A percentile compares a stretch with the other conserved stretches of the same genome.
phyloP scores from a whole-genome alignment of 2,797 vertebrate genomes.

The Rhyacichthys aspro region DNA sequence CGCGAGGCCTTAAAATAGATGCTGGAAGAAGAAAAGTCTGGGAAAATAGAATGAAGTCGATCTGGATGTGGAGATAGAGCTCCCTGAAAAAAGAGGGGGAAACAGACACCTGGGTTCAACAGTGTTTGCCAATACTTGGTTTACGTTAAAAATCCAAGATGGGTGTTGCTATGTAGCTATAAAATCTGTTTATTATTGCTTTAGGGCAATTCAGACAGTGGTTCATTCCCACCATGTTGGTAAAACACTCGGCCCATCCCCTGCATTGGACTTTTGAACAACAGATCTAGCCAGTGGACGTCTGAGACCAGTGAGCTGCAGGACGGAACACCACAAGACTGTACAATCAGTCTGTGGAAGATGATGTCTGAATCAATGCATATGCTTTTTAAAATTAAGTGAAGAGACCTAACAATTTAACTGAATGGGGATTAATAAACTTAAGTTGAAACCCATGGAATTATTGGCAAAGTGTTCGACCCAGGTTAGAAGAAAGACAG shows the following conservation, averaged over 20 bases:
- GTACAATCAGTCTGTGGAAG: no score
- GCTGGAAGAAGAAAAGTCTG: conserved; percentile 25
- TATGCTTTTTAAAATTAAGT: no score
- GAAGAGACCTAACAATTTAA: no score
- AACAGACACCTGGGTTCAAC: conserved; percentile 21
- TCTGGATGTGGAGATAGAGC: conserved; percentile 37
- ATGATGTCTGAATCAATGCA: no score
- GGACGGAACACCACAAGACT: no score
- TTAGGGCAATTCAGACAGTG: background rate
- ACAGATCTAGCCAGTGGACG: no score
- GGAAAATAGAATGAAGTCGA: conserved; percentile 47
- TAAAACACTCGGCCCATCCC: no score
- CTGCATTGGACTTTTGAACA: no score
- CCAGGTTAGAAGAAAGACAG: conserved; percentile 24
- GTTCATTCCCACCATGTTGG: background rate
- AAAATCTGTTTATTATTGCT: no score
- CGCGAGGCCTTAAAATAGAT: conserved; percentile 29
- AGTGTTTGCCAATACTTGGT: conserved; percentile 18
- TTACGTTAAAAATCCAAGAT: background rate
- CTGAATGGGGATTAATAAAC: no score
- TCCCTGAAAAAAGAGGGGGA: conserved; percentile 35
- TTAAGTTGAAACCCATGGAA: background rate
- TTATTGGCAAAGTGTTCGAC: conserved; percentile 22
- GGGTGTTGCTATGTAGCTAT: background rate
- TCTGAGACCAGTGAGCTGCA: no score